These are phyloP conservation scores for Girardia tigrina DNA, from an alignment of 2,888 invertebrate genomes.

Conservation along the genomic window DNA sequence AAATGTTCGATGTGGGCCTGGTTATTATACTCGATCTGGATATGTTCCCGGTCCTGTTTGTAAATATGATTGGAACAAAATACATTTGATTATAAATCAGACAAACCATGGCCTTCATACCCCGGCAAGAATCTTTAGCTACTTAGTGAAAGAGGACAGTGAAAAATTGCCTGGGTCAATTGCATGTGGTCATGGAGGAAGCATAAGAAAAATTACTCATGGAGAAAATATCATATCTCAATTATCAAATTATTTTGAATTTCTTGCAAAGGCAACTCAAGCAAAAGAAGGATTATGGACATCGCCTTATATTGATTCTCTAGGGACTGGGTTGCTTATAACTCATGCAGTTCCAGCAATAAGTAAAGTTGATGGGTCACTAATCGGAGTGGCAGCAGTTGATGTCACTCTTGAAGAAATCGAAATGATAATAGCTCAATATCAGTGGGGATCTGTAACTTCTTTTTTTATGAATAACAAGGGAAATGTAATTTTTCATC, in stretches of 20 bases:
- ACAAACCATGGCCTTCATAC: slow-evolving; percentile 42
- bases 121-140: slow-evolving; percentile 48
- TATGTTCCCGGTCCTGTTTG: slow-evolving; percentile 51
- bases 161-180: slow-evolving; percentile 47
- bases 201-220: slow-evolving; percentile 45
- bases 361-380: slow-evolving; percentile 44
- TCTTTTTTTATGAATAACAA: slow-evolving; percentile 51
- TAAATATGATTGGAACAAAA: slow-evolving; percentile 51
- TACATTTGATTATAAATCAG: slow-evolving; percentile 45
- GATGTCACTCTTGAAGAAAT: slow-evolving; percentile 51
- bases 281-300: slow-evolving; percentile 48
- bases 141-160: slow-evolving; percentile 49
- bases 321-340: slow-evolving; percentile 51
- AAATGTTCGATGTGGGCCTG: slow-evolving; percentile 46
- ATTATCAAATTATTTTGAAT: slow-evolving; percentile 51
- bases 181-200: slow-evolving; percentile 41
- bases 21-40: slow-evolving; percentile 51
- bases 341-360: slow-evolving; percentile 50
- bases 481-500: slow-evolving; percentile 51
- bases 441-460: slow-evolving; percentile 51
- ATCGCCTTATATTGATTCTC: slow-evolving; percentile 50
- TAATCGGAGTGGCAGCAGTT: slow-evolving; percentile 51
- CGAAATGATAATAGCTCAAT: slow-evolving; percentile 45
- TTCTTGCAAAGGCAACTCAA: slow-evolving; percentile 46
- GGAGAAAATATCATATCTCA: slow-evolving; percentile 51